Percentiles rank a stretch among this genome's conserved stretches.
phyloP scores from a whole-genome alignment of 1,140 invertebrate species.

The Caenorhabditis remanei region DNA sequence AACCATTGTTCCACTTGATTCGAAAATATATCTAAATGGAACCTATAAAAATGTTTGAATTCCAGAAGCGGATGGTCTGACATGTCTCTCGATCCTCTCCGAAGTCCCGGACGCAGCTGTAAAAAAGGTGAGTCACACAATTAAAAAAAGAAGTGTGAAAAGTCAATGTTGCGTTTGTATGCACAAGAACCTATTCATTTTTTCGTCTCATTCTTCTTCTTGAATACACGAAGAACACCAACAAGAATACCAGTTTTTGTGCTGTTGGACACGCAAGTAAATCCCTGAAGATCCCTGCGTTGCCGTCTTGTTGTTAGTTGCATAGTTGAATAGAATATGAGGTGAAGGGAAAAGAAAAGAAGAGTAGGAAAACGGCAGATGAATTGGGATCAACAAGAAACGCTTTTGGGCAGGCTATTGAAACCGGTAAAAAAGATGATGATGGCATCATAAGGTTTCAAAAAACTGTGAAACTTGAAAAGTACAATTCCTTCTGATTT shows the following conservation, averaged over 20 bases:
- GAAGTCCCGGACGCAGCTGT: slow-evolving; percentile 73
- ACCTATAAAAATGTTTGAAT: background rate
- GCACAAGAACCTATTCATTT: slow-evolving; percentile 48
- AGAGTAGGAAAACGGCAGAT: slow-evolving; percentile 12
- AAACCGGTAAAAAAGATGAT: slow-evolving; percentile 34
- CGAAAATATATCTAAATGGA: too few relatives aligned
- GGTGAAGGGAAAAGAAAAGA: slow-evolving; percentile 33
- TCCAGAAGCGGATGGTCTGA: slow-evolving; percentile 77
- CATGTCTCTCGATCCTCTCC: slow-evolving; percentile 70
- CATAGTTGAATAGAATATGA: slow-evolving; percentile 41
- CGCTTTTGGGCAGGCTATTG: slow-evolving; percentile 16
- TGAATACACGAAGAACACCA: slow-evolving; percentile 14
- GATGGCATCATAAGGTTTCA: background rate
- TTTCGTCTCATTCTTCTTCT: background rate
- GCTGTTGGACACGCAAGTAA: slow-evolving; percentile 56
- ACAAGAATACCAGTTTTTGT: slow-evolving; percentile 58
- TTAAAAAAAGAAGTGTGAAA: slow-evolving; percentile 20
- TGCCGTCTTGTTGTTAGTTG: slow-evolving; percentile 4
- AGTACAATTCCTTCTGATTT: background rate
- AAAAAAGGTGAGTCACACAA: slow-evolving; percentile 68
- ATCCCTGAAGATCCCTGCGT: background rate
- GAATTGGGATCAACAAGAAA: background rate
- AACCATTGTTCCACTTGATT: too few relatives aligned
- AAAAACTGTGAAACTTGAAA: background rate
- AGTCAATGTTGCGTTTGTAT: slow-evolving; percentile 55